These are phyloP conservation scores for Macrostomum lignano DNA, from an alignment of 1,140 invertebrate species.

Conservation along the genomic window DNA sequence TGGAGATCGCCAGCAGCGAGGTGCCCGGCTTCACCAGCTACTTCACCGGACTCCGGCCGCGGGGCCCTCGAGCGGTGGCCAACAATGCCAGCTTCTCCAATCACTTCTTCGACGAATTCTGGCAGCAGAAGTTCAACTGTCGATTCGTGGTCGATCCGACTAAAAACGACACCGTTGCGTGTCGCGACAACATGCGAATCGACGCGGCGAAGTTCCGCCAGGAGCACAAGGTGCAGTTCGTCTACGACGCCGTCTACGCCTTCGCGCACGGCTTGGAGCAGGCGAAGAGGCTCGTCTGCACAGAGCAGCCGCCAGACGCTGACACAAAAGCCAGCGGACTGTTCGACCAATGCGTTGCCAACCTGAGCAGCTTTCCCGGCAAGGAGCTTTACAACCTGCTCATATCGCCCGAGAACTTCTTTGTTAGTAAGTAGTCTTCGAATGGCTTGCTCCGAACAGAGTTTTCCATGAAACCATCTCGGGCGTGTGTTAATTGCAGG, in stretches of 20 bases:
- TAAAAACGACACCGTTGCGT: slow-evolving; percentile 4
- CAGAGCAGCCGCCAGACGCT: no score
- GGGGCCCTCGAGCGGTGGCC: neutral
- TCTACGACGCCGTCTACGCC: slow-evolving; percentile 57
- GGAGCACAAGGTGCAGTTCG: slow-evolving; percentile 58
- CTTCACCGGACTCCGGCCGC: slow-evolving; percentile 9
- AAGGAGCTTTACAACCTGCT: slow-evolving; percentile 4
- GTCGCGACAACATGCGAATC: slow-evolving; percentile 14
- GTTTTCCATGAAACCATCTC: no score
- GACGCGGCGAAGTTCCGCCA: slow-evolving; percentile 32
- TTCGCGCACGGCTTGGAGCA: slow-evolving; percentile 44
- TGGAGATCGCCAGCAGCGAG: slow-evolving; percentile 30
- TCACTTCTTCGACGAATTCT: slow-evolving; percentile 10
- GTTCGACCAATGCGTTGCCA: slow-evolving; percentile 1
- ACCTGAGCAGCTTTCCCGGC: neutral
- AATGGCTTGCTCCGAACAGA: no score
- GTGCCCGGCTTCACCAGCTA: slow-evolving; percentile 11
- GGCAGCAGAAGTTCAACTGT: slow-evolving; percentile 7
- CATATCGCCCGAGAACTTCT: no score
- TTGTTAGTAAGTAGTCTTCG: no score
- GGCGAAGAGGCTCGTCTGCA: no score
- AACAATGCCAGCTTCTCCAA: slow-evolving; percentile 10
- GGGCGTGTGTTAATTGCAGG: no score
- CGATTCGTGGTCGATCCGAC: neutral
- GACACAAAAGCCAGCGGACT: neutral